These are phyloP conservation scores for Parotocinclus haroldoi DNA, from an alignment of 2,797 vertebrate species.

Conservation along the genomic window DNA sequence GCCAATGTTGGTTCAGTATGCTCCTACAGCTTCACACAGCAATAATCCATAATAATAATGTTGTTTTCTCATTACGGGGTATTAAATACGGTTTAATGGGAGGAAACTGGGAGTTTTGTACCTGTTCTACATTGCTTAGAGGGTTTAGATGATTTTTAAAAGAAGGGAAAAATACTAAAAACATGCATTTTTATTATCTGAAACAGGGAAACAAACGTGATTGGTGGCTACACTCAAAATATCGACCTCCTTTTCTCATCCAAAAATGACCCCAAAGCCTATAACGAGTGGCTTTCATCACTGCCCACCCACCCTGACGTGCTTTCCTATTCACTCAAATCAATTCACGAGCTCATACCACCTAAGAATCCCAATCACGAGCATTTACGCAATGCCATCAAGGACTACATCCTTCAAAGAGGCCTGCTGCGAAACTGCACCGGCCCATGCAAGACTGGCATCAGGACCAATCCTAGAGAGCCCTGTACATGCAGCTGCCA, in stretches of 20 bases:
- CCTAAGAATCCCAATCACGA: conserved; percentile 4
- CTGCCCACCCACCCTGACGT: conserved; percentile 67
- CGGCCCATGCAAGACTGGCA: conserved; percentile 60
- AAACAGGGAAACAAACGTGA: conserved; percentile 66
- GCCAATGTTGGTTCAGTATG: too few relatives aligned
- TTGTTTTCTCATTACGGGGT: too few relatives aligned
- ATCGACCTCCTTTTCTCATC: conserved; percentile 75
- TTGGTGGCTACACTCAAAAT: conserved; percentile 59
- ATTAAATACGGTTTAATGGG: too few relatives aligned
- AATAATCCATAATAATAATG: too few relatives aligned
- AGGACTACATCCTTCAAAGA: conserved; percentile 73
- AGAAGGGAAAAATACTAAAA: too few relatives aligned
- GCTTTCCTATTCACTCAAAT: conserved; percentile 70
- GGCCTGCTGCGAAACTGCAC: conserved; percentile 75
- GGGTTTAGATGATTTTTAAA: too few relatives aligned
- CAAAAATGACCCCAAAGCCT: conserved; percentile 60
- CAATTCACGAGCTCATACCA: conserved; percentile 71
- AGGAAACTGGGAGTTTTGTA: too few relatives aligned
- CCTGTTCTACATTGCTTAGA: too few relatives aligned
- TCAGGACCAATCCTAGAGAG: conserved; percentile 54
- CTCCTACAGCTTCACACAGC: too few relatives aligned
- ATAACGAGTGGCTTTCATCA: conserved; percentile 72
- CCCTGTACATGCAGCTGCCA: conserved; percentile 70
- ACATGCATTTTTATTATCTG: not conserved
- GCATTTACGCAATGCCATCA: conserved; percentile 70